phyloP scores from a whole-genome alignment of 2,888 invertebrate genomes.

The Platypus cylindrus region DNA sequence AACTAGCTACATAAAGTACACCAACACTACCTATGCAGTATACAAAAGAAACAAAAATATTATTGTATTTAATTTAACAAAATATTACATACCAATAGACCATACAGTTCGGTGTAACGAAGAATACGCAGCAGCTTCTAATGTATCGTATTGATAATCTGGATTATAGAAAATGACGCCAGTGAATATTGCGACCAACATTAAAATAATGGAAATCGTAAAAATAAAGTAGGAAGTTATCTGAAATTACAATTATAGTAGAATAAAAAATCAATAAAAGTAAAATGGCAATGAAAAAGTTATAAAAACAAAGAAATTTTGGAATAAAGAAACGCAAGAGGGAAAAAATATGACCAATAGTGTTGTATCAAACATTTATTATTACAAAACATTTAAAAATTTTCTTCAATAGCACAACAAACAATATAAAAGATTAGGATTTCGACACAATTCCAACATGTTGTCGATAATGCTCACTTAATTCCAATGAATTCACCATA shows the following conservation, averaged over 20 bases:
- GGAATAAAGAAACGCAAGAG: no score
- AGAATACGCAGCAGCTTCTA: constrained; percentile 44
- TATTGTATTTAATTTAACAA: neutral
- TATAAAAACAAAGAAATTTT: no score
- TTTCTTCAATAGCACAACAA: neutral
- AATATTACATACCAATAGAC: constrained; percentile 33
- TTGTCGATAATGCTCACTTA: constrained; percentile 5
- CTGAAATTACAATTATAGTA: constrained; percentile 11
- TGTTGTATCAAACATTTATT: neutral
- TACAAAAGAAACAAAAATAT: constrained; percentile 1
- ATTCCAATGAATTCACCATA: constrained; percentile 8
- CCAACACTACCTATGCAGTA: constrained; percentile 21
- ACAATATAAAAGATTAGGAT: constrained; percentile 1
- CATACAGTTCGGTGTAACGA: constrained; percentile 44
- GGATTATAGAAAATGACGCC: constrained; percentile 42
- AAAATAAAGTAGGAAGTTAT: constrained; percentile 21
- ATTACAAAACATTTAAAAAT: neutral
- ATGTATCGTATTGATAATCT: constrained; percentile 35
- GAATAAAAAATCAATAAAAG: neutral
- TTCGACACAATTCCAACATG: constrained; percentile 9
- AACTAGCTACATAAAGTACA: constrained; percentile 40
- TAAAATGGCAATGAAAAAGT: no score
- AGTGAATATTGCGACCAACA: constrained; percentile 37
- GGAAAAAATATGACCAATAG: no score
- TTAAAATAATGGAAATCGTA: constrained; percentile 33